These are phyloP conservation scores for Amitus sp. DNA, from an alignment of 2,888 invertebrate species.

Conservation along the genomic window DNA sequence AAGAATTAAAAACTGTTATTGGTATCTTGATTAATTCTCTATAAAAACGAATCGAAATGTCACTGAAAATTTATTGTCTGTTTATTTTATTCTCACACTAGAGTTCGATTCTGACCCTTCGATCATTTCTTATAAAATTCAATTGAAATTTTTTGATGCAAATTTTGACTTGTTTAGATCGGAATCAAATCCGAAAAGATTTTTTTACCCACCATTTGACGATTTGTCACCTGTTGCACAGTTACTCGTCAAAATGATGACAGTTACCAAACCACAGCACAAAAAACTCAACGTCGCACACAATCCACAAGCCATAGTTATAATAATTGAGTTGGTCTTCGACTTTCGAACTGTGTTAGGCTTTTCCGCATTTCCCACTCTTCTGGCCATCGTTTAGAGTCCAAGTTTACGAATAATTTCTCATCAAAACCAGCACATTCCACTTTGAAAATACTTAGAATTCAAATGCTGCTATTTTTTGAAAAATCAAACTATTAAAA, in stretches of 20 bases:
- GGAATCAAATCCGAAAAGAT: too few species aligned
- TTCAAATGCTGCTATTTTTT: not conserved
- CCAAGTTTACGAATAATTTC: not conserved
- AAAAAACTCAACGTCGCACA: constrained; percentile 51
- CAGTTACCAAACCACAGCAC: constrained; percentile 48
- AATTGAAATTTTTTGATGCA: too few species aligned
- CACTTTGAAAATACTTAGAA: not conserved
- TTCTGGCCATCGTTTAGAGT: not conserved
- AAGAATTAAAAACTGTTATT: too few species aligned
- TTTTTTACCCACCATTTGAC: too few species aligned
- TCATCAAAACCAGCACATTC: not conserved
- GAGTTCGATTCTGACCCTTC: too few species aligned
- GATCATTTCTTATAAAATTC: too few species aligned
- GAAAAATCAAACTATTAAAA: not conserved
- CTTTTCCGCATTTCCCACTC: not conserved
- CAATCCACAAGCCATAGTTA: constrained; percentile 48
- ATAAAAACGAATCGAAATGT: too few species aligned
- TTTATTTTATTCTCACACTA: too few species aligned
- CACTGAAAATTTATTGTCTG: too few species aligned
- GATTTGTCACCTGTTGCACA: constrained; percentile 43
- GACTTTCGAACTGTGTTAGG: not conserved
- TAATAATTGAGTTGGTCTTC: constrained; percentile 25
- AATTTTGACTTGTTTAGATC: too few species aligned
- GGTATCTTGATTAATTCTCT: too few species aligned
- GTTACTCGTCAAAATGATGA: constrained; percentile 48